phyloP scores from a whole-genome alignment of 2,888 invertebrate genomes.

The Dolomedes plantarius region DNA sequence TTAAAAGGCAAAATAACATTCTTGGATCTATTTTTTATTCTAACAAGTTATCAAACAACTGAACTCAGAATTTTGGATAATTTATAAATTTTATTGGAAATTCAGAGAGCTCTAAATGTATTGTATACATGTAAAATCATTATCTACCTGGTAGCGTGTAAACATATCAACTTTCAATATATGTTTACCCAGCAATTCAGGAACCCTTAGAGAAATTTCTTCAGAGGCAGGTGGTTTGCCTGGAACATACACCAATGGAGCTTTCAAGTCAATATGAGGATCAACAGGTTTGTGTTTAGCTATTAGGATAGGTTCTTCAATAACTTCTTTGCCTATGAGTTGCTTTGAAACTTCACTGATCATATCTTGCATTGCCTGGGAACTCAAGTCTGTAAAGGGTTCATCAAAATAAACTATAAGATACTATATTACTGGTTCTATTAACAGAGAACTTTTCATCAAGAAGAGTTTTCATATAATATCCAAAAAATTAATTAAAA shows the following conservation, averaged over 20 bases:
- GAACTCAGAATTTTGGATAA: no score
- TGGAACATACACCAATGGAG: slow-evolving; percentile 35
- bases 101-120: no score
- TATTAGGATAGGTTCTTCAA: slow-evolving; percentile 48
- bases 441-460: no score
- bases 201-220: slow-evolving; percentile 30
- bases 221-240: background rate
- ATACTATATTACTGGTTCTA: no score
- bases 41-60: no score
- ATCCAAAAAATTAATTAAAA: no score
- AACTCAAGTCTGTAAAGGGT: slow-evolving; percentile 34
- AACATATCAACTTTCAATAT: slow-evolving; percentile 91
- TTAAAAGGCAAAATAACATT: no score
- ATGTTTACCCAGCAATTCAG: slow-evolving; percentile 83
- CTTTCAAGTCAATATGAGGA: slow-evolving; percentile 52
- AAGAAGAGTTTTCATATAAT: no score
- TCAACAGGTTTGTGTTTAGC: slow-evolving; percentile 44
- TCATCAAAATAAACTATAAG: no score
- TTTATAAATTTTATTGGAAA: no score
- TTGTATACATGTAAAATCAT: no score
- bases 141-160: slow-evolving; percentile 83
- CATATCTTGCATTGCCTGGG: slow-evolving; percentile 57
- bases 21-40: no score
- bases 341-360: slow-evolving; percentile 52
- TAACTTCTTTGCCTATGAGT: slow-evolving; percentile 15